A percentile compares a stretch with the other conserved stretches of the same genome.
Conservation (phyloP, 2,797 vertebrate genomes). For the Peromyscus nudipes region DNA sequence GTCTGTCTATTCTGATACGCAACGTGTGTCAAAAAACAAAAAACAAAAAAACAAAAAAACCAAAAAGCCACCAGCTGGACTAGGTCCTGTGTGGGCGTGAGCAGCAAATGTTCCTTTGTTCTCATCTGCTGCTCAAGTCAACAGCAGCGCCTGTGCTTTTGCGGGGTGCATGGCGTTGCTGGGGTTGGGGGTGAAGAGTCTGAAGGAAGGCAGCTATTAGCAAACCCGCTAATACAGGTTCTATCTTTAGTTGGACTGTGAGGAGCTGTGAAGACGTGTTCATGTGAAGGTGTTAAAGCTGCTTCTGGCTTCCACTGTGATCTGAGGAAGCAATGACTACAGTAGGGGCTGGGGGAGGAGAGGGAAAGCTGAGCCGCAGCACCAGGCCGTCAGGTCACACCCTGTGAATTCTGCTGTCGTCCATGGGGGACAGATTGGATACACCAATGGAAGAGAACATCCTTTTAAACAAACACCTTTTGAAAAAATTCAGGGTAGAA, state of each 20-base stretch:
- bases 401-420: neutral
- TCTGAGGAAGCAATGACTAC: neutral
- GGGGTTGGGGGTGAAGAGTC: neutral
- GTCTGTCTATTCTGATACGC: neutral
- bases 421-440: neutral
- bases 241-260: constrained; percentile 72
- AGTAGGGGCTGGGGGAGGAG: neutral
- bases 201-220: constrained; percentile 24
- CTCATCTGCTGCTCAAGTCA: neutral
- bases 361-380: neutral
- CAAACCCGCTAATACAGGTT: neutral
- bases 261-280: constrained; percentile 39
- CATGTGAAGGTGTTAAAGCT: constrained; percentile 8
- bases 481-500: neutral
- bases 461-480: constrained; percentile 27
- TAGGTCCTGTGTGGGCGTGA: neutral
- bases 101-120: neutral
- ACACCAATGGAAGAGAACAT: neutral
- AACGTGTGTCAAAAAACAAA: neutral
- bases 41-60: neutral
- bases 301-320: neutral
- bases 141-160: neutral
- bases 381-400: neutral
- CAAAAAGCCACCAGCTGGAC: neutral
- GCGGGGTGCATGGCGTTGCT: neutral